Base-by-base conservation (phyloP, 2,797 vertebrate species). In the Corythornis leucogaster region DNA sequence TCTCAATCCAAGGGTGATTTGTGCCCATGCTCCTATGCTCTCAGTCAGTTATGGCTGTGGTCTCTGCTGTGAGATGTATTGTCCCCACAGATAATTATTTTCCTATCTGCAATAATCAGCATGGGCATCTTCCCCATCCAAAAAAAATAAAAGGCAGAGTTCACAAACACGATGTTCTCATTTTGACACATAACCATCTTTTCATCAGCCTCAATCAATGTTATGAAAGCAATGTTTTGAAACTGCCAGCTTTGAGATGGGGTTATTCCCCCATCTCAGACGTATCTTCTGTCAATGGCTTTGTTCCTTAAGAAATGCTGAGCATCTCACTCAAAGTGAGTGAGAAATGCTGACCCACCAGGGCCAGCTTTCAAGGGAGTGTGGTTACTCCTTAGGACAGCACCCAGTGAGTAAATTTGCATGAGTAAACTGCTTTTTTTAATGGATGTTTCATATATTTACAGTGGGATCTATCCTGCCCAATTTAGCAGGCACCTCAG, bases 141-240 rank as follows among this genome's bases (percentile, higher is more conserved):
- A 35, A 12, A 48, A 40, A 45, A 64, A 54, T 5, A 42, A 80
- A 78, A 71, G 8, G 18, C 26, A 78, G 20, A 59, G 5, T 35
- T 78, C 25, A 15, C 28, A 0, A 2, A 21, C 8, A 12, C 0
- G 2, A 15, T 31, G 25, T 25, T 81, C 33, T 48, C 26, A 15
- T 33, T 64, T 58, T 69, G 62, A 30, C 8, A 28, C 18, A 43
- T 2, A 30, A 14, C 26, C 45, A 40, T 25, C 42, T 74, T 63
- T 16, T 78, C 4, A 1, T 63, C 28, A 54, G 2, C 2, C 2
- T 50, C 69, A 66, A 86, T 28, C 50, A 40, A 45, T 1, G 1
- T 38, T 53, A 26, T 51, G 51, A 57, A 75, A 84, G 59, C 5
- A 5, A 58, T 58, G 31, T 28, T 12, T n/a, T 6, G 31, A 57